Base-by-base conservation (phyloP, 1,140 invertebrate species). In the Anoplolepis gracilipes region DNA sequence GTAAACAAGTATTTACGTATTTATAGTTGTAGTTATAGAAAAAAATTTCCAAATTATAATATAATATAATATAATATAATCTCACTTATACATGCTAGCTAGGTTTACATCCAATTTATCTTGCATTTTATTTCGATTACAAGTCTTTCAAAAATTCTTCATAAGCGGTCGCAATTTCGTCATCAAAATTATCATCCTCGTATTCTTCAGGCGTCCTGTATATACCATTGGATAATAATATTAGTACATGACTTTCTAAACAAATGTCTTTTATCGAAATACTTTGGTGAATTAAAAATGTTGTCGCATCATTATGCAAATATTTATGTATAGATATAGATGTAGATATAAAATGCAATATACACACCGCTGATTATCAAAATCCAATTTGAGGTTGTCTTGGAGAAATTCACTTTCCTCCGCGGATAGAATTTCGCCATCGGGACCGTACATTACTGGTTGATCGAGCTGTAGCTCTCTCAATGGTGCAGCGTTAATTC, bases 351-450 rank as follows among this genome's bases (percentile, higher is more conserved):
- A 79, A 72, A 0, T 42, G 33, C 49, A 82, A 36, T 36, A 64
- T 49, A 90, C 88, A n/a, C 72, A 93, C 92, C 76, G 85, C 19
- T 87, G 75, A 30, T 94, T 91, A 5, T 91, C 90, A 0, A 82
- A 65, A 11, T 79, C 84, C 10, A 57, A 16, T 42, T 36, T 42
- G 16, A 30, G 13, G 7, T 55, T 62, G 0, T 90, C 90, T 39
- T 94, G 92, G 3, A 95, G 88, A 81, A 95, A 95, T 65, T 91
- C 89, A 33, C 92, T 93, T 76, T 95, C 94, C 57, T 95, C 95
- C 1, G 93, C 90, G 0, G 94, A 46, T 10, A 95, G 85, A 49
- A 95, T 87, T 30, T 93, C 87, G 33, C 95, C 95, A 57, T 95
- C 95, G 1, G 95, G 95, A 1, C 94, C 94, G 22, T 95, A 95